These are phyloP conservation scores for Drosophila grimshawi DNA, from an alignment of 1,140 invertebrate species.

Conservation along the genomic window DNA sequence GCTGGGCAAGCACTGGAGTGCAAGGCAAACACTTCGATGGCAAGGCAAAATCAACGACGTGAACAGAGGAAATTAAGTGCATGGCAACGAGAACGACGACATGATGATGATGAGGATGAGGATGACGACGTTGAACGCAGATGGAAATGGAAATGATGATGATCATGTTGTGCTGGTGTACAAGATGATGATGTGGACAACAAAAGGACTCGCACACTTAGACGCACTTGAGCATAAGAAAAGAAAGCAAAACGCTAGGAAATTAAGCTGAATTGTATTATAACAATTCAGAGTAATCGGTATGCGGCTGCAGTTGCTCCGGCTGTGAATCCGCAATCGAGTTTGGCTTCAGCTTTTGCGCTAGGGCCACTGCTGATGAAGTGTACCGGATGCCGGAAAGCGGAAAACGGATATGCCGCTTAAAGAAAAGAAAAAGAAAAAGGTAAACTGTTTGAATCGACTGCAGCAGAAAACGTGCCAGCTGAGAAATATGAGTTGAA, in stretches of 20 bases:
- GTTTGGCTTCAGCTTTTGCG: background rate
- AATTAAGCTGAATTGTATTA: conserved; percentile 79
- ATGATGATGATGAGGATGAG: background rate
- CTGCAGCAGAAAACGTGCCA: conserved; percentile 30
- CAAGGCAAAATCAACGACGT: conserved; percentile 59
- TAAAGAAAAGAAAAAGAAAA: conserved; percentile 26
- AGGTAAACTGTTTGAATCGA: background rate
- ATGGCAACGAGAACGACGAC: conserved; percentile 39
- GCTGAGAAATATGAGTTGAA: conserved; percentile 8
- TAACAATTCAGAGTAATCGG: conserved; percentile 73
- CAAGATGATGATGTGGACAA: conserved; percentile 40
- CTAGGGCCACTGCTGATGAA: conserved; percentile 23
- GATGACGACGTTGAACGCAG: background rate
- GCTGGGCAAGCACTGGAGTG: conserved; percentile 54
- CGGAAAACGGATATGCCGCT: conserved; percentile 47
- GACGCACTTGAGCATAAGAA: conserved; percentile 48
- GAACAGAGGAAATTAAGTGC: conserved; percentile 74
- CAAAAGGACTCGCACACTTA: conserved; percentile 60
- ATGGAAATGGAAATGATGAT: background rate
- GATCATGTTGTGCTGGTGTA: background rate
- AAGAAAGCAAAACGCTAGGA: conserved; percentile 46
- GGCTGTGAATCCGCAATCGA: background rate
- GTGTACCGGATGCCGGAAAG: conserved; percentile 44
- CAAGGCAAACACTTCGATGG: conserved; percentile 70
- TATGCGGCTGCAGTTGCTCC: conserved; percentile 32